Base-by-base conservation (phyloP, 2,888 invertebrate species). In the Sericinus montela region DNA sequence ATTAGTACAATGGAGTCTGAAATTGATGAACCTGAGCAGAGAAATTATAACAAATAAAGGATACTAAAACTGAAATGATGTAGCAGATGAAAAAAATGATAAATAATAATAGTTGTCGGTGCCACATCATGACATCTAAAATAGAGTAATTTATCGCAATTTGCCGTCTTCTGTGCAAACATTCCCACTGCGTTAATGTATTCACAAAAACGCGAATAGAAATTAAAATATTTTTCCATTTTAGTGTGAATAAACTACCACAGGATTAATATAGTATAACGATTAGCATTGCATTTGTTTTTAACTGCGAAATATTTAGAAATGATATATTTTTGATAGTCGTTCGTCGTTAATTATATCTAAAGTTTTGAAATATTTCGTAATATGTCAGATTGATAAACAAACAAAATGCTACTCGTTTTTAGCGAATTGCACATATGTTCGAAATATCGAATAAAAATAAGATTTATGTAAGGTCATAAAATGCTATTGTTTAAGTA, bases 81-180 rank as follows among this genome's bases (percentile, higher is more conserved):
- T 63, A 82, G 81, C 79, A 62, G 58, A 75, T 79, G 74, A 74
- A 68, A 58, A 63, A 19, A 64, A 67, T 62, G 53, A 61, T 60
- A 68, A 60, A 54, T 64, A 58, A 58, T 64, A 25, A 61, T 61
- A 67, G 79, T 83, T 80, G 87, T 85, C 87, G 87, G 87, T 86
- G 86, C 87, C 87, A 87, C 88, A 85, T 84, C 84, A 81, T 73
- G 58, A 62, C 65, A 62, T 71, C 72, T 71, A 72, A 67, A 68
- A 64, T 52, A 53, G 41, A 57, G 61, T 76, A 72, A 5, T 71
- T 65, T 67, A 70, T 76, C 80, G 79, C 86, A 86, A 75, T 78
- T 83, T 87, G 86, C 87, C 86, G 87, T 84, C 87, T 86, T 85
- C 80, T 63, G 62, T 63, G 60, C 59, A 52, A 55, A 45, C 46